Evolutionary conservation across 2,888 invertebrate genomes (phyloP).

Genomic region (Apeira syringaria): DNA sequence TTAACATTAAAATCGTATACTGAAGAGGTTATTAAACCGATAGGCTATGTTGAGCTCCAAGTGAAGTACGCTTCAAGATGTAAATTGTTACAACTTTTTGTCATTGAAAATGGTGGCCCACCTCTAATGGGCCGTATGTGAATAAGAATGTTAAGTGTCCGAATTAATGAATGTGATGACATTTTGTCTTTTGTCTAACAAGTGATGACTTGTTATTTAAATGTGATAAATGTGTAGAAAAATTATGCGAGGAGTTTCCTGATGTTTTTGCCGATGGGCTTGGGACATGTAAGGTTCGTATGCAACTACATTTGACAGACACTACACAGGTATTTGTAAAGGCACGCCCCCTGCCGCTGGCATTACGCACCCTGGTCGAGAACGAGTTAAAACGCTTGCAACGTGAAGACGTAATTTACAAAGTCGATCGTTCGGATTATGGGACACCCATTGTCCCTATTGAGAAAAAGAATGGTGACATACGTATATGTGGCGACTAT

Average conservation of each 20-base stretch:
- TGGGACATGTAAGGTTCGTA: conserved; percentile 20
- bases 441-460: conserved; percentile 36
- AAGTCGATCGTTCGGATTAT: conserved; percentile 30
- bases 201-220: not conserved
- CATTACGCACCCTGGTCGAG: conserved; percentile 22
- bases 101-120: conserved; percentile 18
- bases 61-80: conserved; percentile 5
- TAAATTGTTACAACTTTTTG: conserved; percentile 4
- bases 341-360: conserved; percentile 20
- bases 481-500: conserved; percentile 34
- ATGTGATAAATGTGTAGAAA: conserved; percentile 8
- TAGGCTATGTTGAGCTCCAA: conserved; percentile 11
- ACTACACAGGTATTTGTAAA: conserved; percentile 19
- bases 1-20: conserved; percentile 9
- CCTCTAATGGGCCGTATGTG: conserved; percentile 26
- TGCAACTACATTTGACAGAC: conserved; percentile 23
- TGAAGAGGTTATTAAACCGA: conserved; percentile 7
- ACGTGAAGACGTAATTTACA: conserved; percentile 28
- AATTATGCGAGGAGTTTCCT: conserved; percentile 16
- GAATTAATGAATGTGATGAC: conserved; percentile 6
- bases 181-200: too few species aligned
- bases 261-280: conserved; percentile 24
- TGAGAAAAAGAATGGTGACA: conserved; percentile 25
- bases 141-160: conserved; percentile 19
- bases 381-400: conserved; percentile 27